A percentile compares a stretch with the other conserved stretches of the same genome.
phyloP scores from a whole-genome alignment of 1,140 invertebrate species.

The Eupristina koningsbergeri region DNA sequence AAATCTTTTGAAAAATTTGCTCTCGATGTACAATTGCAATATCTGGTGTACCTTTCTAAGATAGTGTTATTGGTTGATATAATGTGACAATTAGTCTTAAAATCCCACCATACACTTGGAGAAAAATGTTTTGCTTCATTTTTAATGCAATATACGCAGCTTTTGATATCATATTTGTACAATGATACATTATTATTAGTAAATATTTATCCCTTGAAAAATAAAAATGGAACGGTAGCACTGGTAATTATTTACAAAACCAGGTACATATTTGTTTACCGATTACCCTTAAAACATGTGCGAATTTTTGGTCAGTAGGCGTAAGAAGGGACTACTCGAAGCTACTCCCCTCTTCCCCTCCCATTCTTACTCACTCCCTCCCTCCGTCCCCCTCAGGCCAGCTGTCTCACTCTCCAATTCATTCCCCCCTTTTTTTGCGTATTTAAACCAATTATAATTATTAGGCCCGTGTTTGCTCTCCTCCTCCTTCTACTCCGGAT shows the following conservation, averaged over 20 bases:
- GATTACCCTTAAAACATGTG: neutral
- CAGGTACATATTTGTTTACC: neutral
- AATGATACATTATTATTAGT: neutral
- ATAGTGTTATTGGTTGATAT: no score
- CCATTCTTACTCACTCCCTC: constrained; percentile 1
- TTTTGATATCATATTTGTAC: no score
- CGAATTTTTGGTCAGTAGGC: neutral
- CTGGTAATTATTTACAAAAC: neutral
- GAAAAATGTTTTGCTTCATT: no score
- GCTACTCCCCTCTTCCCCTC: neutral
- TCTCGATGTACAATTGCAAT: no score
- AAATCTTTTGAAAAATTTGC: no score
- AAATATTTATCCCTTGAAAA: neutral
- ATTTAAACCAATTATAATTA: constrained; percentile 49
- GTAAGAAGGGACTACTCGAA: neutral
- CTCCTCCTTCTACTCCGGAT: constrained; percentile 11
- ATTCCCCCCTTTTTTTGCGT: constrained; percentile 22
- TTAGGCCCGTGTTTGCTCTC: constrained; percentile 38
- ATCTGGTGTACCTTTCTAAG: no score
- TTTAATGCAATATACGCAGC: no score
- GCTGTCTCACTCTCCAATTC: neutral
- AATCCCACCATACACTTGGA: no score
- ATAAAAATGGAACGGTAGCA: neutral
- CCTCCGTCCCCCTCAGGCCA: no score
- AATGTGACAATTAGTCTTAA: no score